Evolutionary conservation across 2,888 invertebrate genomes (phyloP), one percentile per base, ranked within the genome.

Genomic region (Caradrina clavipalpis): DNA sequence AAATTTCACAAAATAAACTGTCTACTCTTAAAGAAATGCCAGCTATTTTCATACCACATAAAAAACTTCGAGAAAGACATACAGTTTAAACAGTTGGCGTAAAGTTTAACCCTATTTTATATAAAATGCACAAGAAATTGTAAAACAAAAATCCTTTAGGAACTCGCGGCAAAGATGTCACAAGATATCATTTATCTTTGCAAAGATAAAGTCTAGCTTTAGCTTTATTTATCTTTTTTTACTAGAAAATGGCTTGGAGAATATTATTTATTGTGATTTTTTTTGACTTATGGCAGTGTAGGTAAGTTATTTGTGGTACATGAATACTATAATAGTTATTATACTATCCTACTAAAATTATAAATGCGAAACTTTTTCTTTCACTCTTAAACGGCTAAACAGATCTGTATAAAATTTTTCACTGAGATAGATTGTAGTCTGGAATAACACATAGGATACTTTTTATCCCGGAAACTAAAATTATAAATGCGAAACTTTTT

Each of bases 121-220:
- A 59, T 11, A 35, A 51, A 54, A 59, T 35, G 11, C 57, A 64
- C 53, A 63, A 76, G 53, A 78, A 73, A 78, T 26, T 60, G 55
- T 45, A 35, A 53, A 54, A 73, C 62, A 47, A 60, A 78, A 64
- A 62, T 73, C 78, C 51, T 78, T 73, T 49, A 21, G 19, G 51
- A 75, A 56, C 51, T 57, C 39, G 49, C 42, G 42, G 64, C 57
- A 39, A 69, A 65, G 61, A 69, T 61, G 69, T 77, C 80, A 60
- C 58, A 26, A 74, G 75, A 69, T 55, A 79, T 62, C 63, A 74
- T 78, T 78, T 78, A 56, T 80, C 80, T 76, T 67, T 47, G 22
- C 50, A 47, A 63, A 79, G 66, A 67, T 76, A 71, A 26, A 60
- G 64, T 73, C 59, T 54, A 60, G 56, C 49, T 57, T 21, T 45